Evolutionary conservation across 2,113 vertebrate species (phyloP), one percentile per base, ranked within the genome.

Genomic region (Gymnarchus niloticus): DNA sequence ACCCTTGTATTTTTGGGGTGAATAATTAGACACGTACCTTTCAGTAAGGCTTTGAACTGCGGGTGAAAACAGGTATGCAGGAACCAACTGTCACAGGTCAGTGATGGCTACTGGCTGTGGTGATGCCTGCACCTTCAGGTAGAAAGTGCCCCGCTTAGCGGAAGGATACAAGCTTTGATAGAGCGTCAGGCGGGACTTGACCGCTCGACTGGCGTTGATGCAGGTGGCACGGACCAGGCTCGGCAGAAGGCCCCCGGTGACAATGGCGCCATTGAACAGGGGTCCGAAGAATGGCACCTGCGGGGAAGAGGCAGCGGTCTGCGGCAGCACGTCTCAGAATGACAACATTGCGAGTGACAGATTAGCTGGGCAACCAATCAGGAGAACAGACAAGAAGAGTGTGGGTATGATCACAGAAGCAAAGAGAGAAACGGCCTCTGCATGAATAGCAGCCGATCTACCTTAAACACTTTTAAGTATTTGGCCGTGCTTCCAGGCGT

Each of bases 141-240:
- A 65, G 73, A 41, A 28, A 33, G 44, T 12, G 7, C 9, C 25
- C n/a, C 2, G 12, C 17, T 19, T 51, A 23, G 46, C 0, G 6
- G 89, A 98, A 99, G 96, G 98, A 99, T 99, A 99, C 98, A 99
- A 99, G 94, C 96, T 99, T 95, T 99, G 98, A 94, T 98, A 99
- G 85, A 99, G 98, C 0, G 97, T 96, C 90, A 98, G 96, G 78
- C 96, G 96, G 59, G 97, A 98, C 93, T 99, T 99, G 92, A 99
- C 96, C 0, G 98, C 97, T 93, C 98, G 95, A 95, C 98, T 99
- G 94, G 98, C 98, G 0, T 99, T 99, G 95, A 99, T 97, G 92
- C 98, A 99, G 0, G 98, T 99, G 93, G 97, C 96, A 88, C 97
- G 96, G 57, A 99, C 96, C 85, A 99, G 95, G 92, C 96, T 97